These are phyloP conservation scores for Oligia fasciuncula DNA, from an alignment of 2,888 invertebrate species.

Conservation along the genomic window DNA sequence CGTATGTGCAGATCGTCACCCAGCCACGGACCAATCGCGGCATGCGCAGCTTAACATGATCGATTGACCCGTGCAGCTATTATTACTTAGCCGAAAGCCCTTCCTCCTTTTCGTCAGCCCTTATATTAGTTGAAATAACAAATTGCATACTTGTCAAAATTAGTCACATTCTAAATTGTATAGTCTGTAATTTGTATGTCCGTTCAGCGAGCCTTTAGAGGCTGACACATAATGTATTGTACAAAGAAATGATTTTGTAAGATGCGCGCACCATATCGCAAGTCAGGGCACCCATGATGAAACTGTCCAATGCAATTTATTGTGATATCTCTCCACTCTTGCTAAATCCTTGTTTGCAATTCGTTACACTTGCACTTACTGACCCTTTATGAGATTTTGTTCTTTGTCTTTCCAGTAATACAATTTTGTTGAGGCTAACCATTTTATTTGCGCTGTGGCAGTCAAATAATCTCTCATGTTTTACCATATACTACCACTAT, in stretches of 20 bases:
- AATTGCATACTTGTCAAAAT: conserved; percentile 10
- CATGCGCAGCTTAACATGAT: too few relatives aligned
- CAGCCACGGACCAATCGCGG: too few relatives aligned
- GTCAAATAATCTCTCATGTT: background rate
- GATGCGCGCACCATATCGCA: conserved; percentile 35
- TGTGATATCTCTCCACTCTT: conserved; percentile 57
- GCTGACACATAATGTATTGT: conserved; percentile 31
- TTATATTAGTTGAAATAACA: too few relatives aligned
- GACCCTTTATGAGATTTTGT: conserved; percentile 43
- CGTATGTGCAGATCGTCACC: too few relatives aligned
- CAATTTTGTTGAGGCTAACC: conserved; percentile 20
- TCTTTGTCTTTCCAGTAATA: conserved; percentile 31
- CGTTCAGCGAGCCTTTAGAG: conserved; percentile 10
- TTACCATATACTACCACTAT: background rate
- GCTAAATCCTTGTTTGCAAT: conserved; percentile 61
- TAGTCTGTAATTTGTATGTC: conserved; percentile 15
- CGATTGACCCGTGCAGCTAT: too few relatives aligned
- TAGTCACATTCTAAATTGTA: conserved; percentile 19
- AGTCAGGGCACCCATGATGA: conserved; percentile 53
- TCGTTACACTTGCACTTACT: conserved; percentile 51
- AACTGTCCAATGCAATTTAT: conserved; percentile 61
- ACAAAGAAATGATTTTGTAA: conserved; percentile 61
- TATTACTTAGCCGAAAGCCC: too few relatives aligned
- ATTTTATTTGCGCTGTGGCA: conserved; percentile 40
- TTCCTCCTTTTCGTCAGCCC: background rate